A percentile compares a stretch with the other conserved stretches of the same genome.
phyloP scores from a whole-genome alignment of 2,113 vertebrate genomes.

The Cairina moschata region DNA sequence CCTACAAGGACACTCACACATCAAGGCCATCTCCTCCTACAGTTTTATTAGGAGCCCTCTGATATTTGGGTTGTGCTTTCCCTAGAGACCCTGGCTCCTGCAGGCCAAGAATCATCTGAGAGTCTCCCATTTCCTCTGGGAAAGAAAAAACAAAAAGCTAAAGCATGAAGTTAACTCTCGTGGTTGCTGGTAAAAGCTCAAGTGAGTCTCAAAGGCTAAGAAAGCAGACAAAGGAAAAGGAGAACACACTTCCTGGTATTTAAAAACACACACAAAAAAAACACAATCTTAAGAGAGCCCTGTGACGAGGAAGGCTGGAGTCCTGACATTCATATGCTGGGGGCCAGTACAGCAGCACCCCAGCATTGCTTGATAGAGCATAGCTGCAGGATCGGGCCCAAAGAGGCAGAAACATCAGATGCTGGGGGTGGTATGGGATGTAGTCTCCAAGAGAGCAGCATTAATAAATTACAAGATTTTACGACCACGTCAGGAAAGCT shows the following conservation, averaged over 20 bases:
- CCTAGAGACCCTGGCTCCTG: background rate
- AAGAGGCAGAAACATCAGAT: background rate
- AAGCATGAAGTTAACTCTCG: background rate
- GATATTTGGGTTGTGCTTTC: background rate
- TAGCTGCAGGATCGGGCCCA: constrained; percentile 32
- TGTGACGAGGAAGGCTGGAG: background rate
- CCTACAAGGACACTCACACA: background rate
- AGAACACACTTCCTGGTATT: background rate
- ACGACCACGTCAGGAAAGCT: constrained; percentile 74
- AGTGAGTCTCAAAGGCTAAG: background rate
- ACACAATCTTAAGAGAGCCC: background rate
- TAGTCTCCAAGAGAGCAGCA: constrained; percentile 40
- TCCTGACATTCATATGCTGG: background rate
- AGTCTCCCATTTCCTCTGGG: background rate
- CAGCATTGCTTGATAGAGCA: background rate
- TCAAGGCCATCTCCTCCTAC: background rate
- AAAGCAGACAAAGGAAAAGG: constrained; percentile 28
- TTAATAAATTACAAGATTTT: constrained; percentile 78
- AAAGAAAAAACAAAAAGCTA: background rate
- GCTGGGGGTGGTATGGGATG: constrained; percentile 2
- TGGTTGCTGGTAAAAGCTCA: background rate
- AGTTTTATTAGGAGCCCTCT: fast-evolving
- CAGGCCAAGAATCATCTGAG: background rate
- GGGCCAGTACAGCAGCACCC: background rate
- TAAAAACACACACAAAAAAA: too few relatives aligned